These are phyloP conservation scores for Hydrophis major DNA, from an alignment of 2,797 vertebrate genomes.

Conservation along the genomic window DNA sequence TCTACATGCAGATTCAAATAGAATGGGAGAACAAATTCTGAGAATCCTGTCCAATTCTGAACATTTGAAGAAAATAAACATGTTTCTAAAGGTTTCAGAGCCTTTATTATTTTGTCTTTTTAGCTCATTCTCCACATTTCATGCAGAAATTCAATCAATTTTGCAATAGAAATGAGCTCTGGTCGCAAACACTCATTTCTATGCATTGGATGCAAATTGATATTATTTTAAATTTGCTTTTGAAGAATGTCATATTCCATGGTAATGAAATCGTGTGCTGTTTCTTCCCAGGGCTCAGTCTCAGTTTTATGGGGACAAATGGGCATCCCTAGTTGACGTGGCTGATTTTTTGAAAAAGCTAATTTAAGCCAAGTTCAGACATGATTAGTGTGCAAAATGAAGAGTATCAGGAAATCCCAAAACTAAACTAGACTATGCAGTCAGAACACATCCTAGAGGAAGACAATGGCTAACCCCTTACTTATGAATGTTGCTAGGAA, in stretches of 20 bases:
- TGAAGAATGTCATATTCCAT: not conserved
- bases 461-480: not conserved
- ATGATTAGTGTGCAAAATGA: not conserved
- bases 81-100: not conserved
- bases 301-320: not conserved
- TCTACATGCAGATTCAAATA: not conserved
- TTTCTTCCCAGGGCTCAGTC: not conserved
- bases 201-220: not conserved
- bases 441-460: not conserved
- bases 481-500: not conserved
- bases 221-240: not conserved
- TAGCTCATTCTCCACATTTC: not conserved
- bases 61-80: not conserved
- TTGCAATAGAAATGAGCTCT: not conserved
- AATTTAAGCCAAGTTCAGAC: not conserved
- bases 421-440: not conserved
- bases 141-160: not conserved
- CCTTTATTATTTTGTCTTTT: not conserved
- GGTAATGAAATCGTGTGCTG: not conserved
- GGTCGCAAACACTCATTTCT: not conserved
- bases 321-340: not conserved
- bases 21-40: not conserved
- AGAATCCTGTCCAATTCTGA: not conserved
- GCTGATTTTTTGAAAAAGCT: not conserved
- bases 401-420: not conserved